Conservation (phyloP, 2,797 vertebrate genomes). For the Gadopsis bispinosus region DNA sequence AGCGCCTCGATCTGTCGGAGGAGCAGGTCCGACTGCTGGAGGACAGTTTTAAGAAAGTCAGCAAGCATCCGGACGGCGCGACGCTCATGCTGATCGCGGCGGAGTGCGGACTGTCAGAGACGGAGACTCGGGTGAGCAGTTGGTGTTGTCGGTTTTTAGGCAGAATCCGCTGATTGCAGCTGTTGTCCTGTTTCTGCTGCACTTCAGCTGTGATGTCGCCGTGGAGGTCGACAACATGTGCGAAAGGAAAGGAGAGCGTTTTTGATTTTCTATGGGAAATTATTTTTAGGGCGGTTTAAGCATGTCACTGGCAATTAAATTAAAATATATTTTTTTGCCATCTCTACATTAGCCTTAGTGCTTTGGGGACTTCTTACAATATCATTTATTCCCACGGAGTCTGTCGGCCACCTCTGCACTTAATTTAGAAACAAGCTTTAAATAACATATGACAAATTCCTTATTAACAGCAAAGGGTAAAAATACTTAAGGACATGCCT, state of each 20-base stretch:
- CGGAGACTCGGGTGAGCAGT: slow-evolving; percentile 88
- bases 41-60: slow-evolving; percentile 89
- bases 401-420: neutral
- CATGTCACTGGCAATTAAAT: too few species aligned
- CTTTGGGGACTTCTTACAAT: neutral
- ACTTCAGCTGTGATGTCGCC: too few species aligned
- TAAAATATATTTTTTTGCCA: too few species aligned
- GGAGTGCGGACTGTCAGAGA: slow-evolving; percentile 90
- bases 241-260: too few species aligned
- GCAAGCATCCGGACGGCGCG: slow-evolving; percentile 88
- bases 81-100: slow-evolving; percentile 92
- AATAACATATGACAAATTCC: neutral
- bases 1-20: slow-evolving; percentile 80
- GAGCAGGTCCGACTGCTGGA: slow-evolving; percentile 92
- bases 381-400: neutral
- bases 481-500: neutral
- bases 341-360: neutral
- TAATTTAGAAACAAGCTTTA: neutral
- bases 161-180: too few species aligned
- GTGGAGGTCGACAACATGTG: too few species aligned
- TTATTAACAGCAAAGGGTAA: neutral
- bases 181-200: too few species aligned
- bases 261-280: neutral
- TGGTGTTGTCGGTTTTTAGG: too few species aligned
- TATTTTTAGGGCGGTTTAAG: neutral